A percentile compares a stretch with the other conserved stretches of the same genome.
These are phyloP conservation scores for Mythimna lalbum DNA, from an alignment of 2,888 invertebrate genomes.

Conservation along the genomic window DNA sequence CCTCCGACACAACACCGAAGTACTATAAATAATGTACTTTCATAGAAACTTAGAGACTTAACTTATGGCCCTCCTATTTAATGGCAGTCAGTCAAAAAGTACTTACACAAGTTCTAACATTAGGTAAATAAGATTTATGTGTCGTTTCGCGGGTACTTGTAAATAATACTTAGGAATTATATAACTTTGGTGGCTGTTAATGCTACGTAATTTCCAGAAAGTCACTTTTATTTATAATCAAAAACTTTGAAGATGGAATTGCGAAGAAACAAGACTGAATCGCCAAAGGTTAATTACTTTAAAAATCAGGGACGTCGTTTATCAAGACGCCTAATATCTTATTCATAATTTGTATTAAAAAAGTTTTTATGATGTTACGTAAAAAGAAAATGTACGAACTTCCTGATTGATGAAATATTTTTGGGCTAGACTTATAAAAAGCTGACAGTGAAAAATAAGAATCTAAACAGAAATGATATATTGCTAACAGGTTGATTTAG, in stretches of 20 bases:
- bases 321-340: constrained; percentile 20
- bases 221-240: constrained; percentile 24
- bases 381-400: constrained; percentile 16
- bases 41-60: constrained; percentile 37
- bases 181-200: constrained; percentile 29
- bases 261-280: constrained; percentile 1
- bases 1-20: constrained; percentile 24
- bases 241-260: constrained; percentile 40
- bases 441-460: neutral
- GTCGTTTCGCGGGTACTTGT: constrained; percentile 26
- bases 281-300: constrained; percentile 23
- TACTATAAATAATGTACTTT: constrained; percentile 41
- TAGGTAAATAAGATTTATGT: constrained; percentile 53
- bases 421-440: constrained; percentile 6
- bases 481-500: constrained; percentile 10
- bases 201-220: constrained; percentile 31
- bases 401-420: constrained; percentile 17
- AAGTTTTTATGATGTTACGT: constrained; percentile 26
- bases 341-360: constrained; percentile 40
- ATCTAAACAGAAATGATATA: constrained; percentile 5
- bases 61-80: constrained; percentile 33
- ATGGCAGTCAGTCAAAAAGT: constrained; percentile 49
- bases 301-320: neutral
- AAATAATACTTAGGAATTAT: constrained; percentile 30
- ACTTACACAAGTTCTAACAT: constrained; percentile 43